A percentile compares a stretch with the other conserved stretches of the same genome.
phyloP scores from a whole-genome alignment of 2,797 vertebrate species.

The Gymnodraco acuticeps region DNA sequence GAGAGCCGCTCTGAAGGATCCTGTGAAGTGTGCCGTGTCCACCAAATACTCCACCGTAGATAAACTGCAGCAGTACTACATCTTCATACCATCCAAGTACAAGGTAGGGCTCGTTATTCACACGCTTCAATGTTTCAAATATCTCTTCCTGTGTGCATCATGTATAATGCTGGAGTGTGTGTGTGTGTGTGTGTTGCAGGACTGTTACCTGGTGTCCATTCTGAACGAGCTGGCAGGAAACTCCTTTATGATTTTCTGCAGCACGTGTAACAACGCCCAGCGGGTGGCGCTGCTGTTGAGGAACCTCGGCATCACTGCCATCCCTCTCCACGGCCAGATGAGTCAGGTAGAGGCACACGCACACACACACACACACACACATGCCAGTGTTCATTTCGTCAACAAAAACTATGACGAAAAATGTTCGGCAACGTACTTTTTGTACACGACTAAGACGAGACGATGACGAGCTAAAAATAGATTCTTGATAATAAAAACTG shows the following conservation, averaged over 20 bases:
- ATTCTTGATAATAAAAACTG: too few relatives aligned
- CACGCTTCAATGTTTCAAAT: neutral
- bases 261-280: slow-evolving; percentile 96
- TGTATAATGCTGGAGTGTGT: too few relatives aligned
- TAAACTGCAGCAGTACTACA: slow-evolving; percentile 95
- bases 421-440: too few relatives aligned
- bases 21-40: slow-evolving; percentile 96
- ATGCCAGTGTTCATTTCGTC: too few relatives aligned
- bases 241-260: slow-evolving; percentile 98
- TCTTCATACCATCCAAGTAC: slow-evolving; percentile 98
- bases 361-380: neutral
- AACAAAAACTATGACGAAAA: too few relatives aligned
- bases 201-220: slow-evolving; percentile 97
- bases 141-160: too few relatives aligned
- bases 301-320: slow-evolving; percentile 97
- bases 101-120: slow-evolving; percentile 84
- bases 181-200: slow-evolving; percentile 79
- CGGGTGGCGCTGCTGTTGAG: slow-evolving; percentile 93
- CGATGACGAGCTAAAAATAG: too few relatives aligned
- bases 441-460: too few relatives aligned
- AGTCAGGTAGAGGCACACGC: slow-evolving; percentile 88
- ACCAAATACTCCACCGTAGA: slow-evolving; percentile 98
- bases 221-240: slow-evolving; percentile 98
- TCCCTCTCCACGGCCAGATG: slow-evolving; percentile 97
- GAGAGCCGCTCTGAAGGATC: slow-evolving; percentile 94